Conservation (phyloP, 2,113 vertebrate species). For the Macheiramphus alcinus region DNA sequence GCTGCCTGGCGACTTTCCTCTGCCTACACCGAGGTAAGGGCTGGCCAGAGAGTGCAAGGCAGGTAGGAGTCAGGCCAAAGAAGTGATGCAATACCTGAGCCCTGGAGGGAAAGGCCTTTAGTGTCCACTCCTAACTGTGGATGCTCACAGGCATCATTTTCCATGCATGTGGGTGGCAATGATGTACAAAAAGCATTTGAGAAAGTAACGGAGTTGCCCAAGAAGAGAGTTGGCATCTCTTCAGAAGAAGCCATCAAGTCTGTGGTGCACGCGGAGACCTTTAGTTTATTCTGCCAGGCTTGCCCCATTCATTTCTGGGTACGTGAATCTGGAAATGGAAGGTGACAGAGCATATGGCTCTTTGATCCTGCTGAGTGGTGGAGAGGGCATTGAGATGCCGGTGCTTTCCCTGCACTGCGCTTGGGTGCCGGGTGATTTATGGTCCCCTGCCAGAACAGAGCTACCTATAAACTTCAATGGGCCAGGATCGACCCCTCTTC, state of each 20-base stretch:
- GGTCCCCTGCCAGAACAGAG: neutral
- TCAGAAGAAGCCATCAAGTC: neutral
- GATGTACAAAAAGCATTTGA: neutral
- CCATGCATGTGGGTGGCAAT: neutral
- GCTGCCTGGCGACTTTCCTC: neutral
- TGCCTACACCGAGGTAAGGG: neutral
- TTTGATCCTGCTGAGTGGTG: neutral
- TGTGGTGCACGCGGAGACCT: neutral
- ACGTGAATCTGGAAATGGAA: neutral
- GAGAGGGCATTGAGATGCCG: neutral
- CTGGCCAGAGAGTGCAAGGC: neutral
- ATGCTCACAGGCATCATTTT: neutral
- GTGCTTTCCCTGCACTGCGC: neutral
- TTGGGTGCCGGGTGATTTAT: neutral
- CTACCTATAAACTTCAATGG: neutral
- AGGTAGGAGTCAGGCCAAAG: neutral
- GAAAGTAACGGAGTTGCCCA: neutral
- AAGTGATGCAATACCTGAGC: neutral
- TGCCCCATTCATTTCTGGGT: neutral
- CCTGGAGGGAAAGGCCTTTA: neutral
- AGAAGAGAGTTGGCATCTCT: neutral
- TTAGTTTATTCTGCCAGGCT: neutral
- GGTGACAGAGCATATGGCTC: neutral
- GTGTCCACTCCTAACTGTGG: neutral
- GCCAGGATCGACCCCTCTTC: neutral